Evolutionary conservation across 1,140 invertebrate species (phyloP), one percentile per base, ranked within the genome.

Genomic region (Choristoneura fumiferana): DNA sequence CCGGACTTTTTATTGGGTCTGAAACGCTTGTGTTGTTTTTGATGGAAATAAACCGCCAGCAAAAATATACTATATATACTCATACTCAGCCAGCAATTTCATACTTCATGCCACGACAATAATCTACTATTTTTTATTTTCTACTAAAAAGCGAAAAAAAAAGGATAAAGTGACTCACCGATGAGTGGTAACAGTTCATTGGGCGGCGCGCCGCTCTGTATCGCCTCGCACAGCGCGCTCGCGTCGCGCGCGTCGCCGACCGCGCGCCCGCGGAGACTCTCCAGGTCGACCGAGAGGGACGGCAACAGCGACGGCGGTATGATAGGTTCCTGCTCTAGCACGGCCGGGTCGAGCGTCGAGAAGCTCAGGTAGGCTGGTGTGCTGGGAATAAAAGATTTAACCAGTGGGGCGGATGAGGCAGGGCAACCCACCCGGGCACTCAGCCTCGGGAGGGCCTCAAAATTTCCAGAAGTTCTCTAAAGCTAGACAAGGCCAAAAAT

Each of bases 251-350:
- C 55, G 6, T 66, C 14, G 53, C 55, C 17, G 58, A 10, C 68
- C 63, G 12, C 62, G 65, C n/a, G 37, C 82, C 75, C 71, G 4
- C 72, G 73, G 5, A 84, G 37, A 13, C 55, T 64, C 43, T 80
- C 76, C 29, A 87, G 43, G 37, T 83, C 76, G n/a, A 73, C 37
- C 0, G 76, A 72, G 0, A 75, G 56, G 0, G 65, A 61, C 0
- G 81, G 77, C 13, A 88, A 63, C 10, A 88, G 40, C 1, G 84
- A 78, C 5, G 76, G 72, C 0, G 88, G 85, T 10, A 90, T 76
- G 0, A 84, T 38, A 0, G 84, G 81, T 0, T 60, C 67, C 6
- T 53, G 35, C 8, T 78, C 69, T 14, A 73, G 6, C 33, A 62
- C 59, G 0, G 65, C 29, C 0, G 68, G 60, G 15, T 79, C 68